These are phyloP conservation scores for Dendropsophus ebraccatus DNA, from an alignment of 2,113 vertebrate species.

Conservation along the genomic window DNA sequence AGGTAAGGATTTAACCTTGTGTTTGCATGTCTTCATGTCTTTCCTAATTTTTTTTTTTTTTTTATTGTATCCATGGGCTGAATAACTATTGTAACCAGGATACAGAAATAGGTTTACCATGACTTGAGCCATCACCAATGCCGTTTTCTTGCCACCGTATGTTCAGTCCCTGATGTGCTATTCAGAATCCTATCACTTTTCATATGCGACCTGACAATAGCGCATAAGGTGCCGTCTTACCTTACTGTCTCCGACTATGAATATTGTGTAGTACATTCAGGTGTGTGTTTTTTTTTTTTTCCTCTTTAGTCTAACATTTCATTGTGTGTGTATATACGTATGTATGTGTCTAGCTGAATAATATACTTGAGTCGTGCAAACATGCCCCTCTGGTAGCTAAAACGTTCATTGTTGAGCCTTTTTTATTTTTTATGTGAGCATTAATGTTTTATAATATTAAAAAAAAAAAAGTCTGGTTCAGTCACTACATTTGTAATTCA, in stretches of 20 bases:
- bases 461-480: neutral
- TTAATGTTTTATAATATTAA: neutral
- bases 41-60: no score
- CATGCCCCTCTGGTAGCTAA: neutral
- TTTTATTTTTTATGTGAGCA: neutral
- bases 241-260: neutral
- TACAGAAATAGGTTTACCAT: neutral
- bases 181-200: neutral
- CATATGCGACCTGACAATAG: neutral
- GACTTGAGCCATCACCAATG: slow-evolving; percentile 28
- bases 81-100: no score
- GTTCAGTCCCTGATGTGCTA: neutral
- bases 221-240: neutral
- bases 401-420: neutral
- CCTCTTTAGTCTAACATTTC: slow-evolving; percentile 35
- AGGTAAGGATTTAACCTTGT: no score
- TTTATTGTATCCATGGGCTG: no score
- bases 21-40: no score
- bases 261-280: neutral
- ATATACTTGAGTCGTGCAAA: neutral
- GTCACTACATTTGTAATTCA: neutral
- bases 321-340: neutral
- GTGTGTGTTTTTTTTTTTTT: neutral
- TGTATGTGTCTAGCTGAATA: neutral
- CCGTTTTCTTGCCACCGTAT: slow-evolving; percentile 47